These are phyloP conservation scores for Terrapene triunguis DNA, from an alignment of 2,113 vertebrate genomes.

Conservation along the genomic window DNA sequence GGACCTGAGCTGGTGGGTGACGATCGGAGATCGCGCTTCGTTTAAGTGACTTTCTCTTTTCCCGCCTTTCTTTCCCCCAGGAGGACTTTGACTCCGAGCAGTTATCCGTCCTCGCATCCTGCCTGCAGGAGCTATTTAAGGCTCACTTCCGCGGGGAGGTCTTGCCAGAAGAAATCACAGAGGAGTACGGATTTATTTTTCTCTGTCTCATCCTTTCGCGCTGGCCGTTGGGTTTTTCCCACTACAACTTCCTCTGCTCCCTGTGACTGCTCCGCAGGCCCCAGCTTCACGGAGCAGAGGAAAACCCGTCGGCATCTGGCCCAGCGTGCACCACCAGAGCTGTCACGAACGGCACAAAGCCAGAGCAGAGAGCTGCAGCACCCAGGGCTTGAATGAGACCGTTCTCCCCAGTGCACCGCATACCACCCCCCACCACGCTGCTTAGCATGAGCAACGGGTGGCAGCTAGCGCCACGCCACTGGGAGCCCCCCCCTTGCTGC, in stretches of 20 bases:
- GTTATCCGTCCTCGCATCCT: constrained; percentile 91
- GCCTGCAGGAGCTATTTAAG: constrained; percentile 95
- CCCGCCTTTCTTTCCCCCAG: constrained; percentile 65
- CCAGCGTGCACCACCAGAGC: neutral
- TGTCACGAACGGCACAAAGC: neutral
- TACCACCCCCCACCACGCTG: neutral
- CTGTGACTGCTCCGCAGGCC: neutral
- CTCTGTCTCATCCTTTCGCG: neutral
- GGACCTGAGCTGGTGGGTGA: rapidly evolving
- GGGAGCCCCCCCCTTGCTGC: neutral
- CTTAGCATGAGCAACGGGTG: neutral
- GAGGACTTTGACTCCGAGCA: constrained; percentile 97
- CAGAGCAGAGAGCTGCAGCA: rapidly evolving
- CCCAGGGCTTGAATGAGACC: rapidly evolving
- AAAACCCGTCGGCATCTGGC: neutral
- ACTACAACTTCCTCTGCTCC: rapidly evolving
- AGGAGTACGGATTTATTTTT: constrained; percentile 85
- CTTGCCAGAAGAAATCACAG: constrained; percentile 94
- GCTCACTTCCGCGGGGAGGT: constrained; percentile 95
- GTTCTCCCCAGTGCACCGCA: rapidly evolving
- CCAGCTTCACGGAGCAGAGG: neutral
- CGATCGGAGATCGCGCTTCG: rapidly evolving
- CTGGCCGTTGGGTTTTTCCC: neutral
- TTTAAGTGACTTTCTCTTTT: neutral
- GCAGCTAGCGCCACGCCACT: too few species aligned